These are phyloP conservation scores for Drosophila sturtevanti DNA, from an alignment of 1,140 invertebrate genomes.

Conservation along the genomic window DNA sequence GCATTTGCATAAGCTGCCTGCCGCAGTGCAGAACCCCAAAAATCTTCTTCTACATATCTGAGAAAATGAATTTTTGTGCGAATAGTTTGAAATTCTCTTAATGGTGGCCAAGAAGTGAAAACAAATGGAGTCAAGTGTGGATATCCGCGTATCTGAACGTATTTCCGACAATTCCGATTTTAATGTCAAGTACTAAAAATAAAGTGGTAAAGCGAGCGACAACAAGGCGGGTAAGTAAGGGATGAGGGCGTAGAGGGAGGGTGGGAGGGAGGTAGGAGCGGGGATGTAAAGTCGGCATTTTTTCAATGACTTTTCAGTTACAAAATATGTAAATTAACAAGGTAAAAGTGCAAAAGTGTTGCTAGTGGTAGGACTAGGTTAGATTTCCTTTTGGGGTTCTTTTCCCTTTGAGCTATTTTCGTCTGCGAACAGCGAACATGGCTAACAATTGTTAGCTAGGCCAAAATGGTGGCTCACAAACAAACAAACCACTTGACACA, in stretches of 20 bases:
- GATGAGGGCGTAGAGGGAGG: background rate
- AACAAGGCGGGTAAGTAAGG: background rate
- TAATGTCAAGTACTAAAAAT: constrained; percentile 46
- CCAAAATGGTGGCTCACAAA: constrained; percentile 36
- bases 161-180: constrained; percentile 63
- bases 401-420: constrained; percentile 73
- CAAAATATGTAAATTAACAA: constrained; percentile 77
- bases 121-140: constrained; percentile 63
- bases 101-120: constrained; percentile 33
- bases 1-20: constrained; percentile 67
- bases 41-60: background rate
- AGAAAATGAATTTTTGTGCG: background rate
- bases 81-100: constrained; percentile 11
- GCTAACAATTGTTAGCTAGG: constrained; percentile 44
- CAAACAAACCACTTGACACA: constrained; percentile 61
- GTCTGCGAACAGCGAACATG: constrained; percentile 48
- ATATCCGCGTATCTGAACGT: constrained; percentile 37
- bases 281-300: background rate
- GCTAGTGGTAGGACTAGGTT: constrained; percentile 22
- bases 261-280: constrained; percentile 33
- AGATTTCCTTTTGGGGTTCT: background rate
- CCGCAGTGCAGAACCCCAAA: constrained; percentile 39
- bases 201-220: constrained; percentile 34
- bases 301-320: background rate
- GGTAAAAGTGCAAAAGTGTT: constrained; percentile 49